Percentiles rank a stretch among this genome's conserved stretches.
Evolutionary conservation across 2,888 invertebrate genomes (phyloP).

Genomic region (Limnephilus auricula): DNA sequence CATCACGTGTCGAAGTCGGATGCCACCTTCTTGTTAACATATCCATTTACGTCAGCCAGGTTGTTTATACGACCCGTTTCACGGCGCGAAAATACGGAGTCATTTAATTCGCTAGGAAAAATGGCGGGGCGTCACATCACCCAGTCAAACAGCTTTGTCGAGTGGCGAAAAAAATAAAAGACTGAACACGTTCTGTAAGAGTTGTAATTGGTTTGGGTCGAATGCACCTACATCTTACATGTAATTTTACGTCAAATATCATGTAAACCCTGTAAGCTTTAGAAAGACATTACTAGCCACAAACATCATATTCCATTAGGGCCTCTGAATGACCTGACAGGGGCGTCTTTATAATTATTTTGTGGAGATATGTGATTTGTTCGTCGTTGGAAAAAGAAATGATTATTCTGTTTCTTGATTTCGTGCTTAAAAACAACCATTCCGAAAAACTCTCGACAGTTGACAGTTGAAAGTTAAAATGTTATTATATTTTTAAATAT

Average conservation of each 20-base stretch:
- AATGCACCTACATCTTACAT: neutral
- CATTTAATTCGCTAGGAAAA: constrained; percentile 42
- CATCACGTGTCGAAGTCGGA: constrained; percentile 62
- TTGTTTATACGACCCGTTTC: constrained; percentile 57
- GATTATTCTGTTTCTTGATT: too few species aligned
- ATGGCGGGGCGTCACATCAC: neutral
- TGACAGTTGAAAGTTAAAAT: too few species aligned
- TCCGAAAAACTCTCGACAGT: too few species aligned
- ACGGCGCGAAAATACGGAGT: constrained; percentile 52
- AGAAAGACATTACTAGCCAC: too few species aligned
- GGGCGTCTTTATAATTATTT: too few species aligned
- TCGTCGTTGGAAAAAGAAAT: too few species aligned
- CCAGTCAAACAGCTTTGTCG: neutral
- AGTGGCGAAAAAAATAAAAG: neutral
- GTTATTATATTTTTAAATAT: too few species aligned
- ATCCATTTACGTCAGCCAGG: constrained; percentile 63
- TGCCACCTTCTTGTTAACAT: constrained; percentile 63
- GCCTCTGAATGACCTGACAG: too few species aligned
- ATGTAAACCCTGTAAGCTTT: too few species aligned
- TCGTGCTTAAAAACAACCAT: too few species aligned
- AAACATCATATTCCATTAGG: too few species aligned
- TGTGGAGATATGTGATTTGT: too few species aligned
- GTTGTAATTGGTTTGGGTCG: neutral
- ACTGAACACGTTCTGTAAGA: neutral
- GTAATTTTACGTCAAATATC: neutral